phyloP scores from a whole-genome alignment of 2,888 invertebrate genomes.

The Tipula confusa region DNA sequence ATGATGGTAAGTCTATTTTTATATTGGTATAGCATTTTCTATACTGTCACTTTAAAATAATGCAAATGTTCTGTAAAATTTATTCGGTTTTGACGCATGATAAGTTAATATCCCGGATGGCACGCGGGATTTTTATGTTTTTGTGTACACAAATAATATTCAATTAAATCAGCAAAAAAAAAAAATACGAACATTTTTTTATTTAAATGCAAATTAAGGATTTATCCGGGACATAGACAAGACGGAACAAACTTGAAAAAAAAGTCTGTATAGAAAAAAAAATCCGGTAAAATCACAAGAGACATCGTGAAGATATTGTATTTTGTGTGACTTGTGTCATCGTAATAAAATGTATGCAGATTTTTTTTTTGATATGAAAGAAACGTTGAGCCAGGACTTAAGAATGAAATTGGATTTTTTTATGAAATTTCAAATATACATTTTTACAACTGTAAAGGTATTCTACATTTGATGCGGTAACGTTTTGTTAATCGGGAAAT shows the following conservation, averaged over 20 bases:
- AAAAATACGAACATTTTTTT: not conserved
- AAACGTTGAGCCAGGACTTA: not conserved
- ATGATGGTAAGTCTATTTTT: slow-evolving; percentile 45
- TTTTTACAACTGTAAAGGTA: no score
- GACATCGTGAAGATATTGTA: not conserved
- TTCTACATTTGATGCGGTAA: no score
- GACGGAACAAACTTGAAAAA: not conserved
- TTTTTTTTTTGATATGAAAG: not conserved
- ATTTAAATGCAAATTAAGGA: slow-evolving; percentile 14
- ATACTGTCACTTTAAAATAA: not conserved
- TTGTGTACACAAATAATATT: not conserved
- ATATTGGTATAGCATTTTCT: not conserved
- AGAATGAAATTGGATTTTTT: not conserved
- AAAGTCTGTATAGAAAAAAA: no score
- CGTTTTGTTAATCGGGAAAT: no score
- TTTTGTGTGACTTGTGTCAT: not conserved
- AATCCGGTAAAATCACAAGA: not conserved
- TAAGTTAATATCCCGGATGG: not conserved
- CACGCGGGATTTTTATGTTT: not conserved
- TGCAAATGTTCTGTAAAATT: not conserved
- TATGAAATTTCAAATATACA: not conserved
- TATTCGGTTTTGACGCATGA: not conserved
- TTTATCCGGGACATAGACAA: slow-evolving; percentile 1
- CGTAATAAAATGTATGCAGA: not conserved
- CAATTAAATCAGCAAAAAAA: not conserved